A percentile compares a stretch with the other conserved stretches of the same genome.
Conservation (phyloP, 2,797 vertebrate species). For the Anabacerthia variegaticeps region DNA sequence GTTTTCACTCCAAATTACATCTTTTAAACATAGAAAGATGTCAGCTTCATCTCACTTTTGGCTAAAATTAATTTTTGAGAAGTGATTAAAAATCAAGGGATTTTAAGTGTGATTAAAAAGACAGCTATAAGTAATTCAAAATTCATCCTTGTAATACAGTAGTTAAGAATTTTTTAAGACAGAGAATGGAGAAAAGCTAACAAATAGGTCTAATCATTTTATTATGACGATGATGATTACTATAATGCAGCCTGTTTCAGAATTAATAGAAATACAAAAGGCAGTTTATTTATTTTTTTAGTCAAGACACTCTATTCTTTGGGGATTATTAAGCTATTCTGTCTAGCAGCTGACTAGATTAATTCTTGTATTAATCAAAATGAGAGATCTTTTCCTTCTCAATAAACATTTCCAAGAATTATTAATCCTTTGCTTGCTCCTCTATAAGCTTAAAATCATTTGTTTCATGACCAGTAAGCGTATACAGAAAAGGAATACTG, state of each 20-base stretch:
- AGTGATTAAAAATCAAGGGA: not conserved
- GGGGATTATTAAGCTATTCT: not conserved
- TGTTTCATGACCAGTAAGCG: not conserved
- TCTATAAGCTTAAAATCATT: not conserved
- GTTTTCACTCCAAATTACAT: not conserved
- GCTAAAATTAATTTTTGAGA: not conserved
- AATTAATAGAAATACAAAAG: not conserved
- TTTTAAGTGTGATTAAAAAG: not conserved
- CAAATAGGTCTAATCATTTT: not conserved
- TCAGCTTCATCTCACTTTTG: not conserved
- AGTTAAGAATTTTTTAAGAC: not conserved
- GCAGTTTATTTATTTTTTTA: not conserved
- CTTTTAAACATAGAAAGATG: not conserved
- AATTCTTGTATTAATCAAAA: not conserved
- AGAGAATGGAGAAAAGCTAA: not conserved
- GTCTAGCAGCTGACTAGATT: not conserved
- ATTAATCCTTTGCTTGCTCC: not conserved
- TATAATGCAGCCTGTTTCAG: not conserved
- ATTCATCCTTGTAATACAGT: not conserved
- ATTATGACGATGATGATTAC: not conserved
- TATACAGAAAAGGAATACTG: not conserved
- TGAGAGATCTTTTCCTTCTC: not conserved
- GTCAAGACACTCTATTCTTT: not conserved
- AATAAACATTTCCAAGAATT: not conserved
- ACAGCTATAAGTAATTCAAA: not conserved